A percentile compares a stretch with the other conserved stretches of the same genome.
Evolutionary conservation across 2,113 vertebrate genomes (phyloP).

Genomic region (Malurus elegans): DNA sequence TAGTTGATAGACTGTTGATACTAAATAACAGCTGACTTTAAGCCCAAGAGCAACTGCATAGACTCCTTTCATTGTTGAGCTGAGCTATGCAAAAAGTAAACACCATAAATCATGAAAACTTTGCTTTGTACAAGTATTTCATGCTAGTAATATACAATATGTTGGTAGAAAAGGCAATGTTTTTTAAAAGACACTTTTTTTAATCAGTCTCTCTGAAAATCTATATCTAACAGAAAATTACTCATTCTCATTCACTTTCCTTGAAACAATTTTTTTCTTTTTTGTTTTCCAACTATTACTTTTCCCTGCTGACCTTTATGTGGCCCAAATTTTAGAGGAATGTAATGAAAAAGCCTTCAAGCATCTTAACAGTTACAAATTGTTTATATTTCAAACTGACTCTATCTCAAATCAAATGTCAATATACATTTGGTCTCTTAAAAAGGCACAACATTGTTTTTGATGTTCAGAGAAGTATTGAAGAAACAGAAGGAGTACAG

Average conservation of each 20-base stretch:
- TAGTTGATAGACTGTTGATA: conserved; percentile 46
- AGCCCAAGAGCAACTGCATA: neutral
- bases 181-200: neutral
- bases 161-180: neutral
- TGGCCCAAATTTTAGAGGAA: neutral
- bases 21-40: conserved; percentile 55
- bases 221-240: neutral
- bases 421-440: conserved; percentile 36
- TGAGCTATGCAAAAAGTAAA: conserved; percentile 49
- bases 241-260: neutral
- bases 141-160: neutral
- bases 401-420: conserved; percentile 42
- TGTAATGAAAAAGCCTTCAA: conserved; percentile 48
- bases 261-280: neutral
- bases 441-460: neutral
- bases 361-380: conserved; percentile 26
- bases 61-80: neutral
- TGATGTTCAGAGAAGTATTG: neutral
- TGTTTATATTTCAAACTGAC: conserved; percentile 33
- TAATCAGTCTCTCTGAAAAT: neutral
- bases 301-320: conserved; percentile 32
- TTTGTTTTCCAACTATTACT: neutral
- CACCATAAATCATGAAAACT: conserved; percentile 46
- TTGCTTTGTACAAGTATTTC: conserved; percentile 11
- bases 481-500: neutral